Evolutionary conservation across 2,797 vertebrate species (phyloP).

Genomic region (Neoniphon sammara): DNA sequence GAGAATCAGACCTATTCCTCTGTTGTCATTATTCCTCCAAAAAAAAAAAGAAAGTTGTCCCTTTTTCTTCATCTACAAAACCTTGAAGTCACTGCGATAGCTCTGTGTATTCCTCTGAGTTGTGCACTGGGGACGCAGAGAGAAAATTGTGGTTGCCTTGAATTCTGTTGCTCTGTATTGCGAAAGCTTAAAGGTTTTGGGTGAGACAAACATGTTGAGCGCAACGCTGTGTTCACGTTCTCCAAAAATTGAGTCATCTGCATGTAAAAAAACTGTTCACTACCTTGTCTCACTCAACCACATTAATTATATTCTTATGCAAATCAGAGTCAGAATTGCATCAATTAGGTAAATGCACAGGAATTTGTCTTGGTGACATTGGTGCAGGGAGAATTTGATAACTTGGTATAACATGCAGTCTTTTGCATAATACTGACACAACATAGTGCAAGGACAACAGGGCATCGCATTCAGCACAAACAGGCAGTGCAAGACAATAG

Average conservation of each 20-base stretch:
- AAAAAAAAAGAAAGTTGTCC: slow-evolving; percentile 27
- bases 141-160: slow-evolving; percentile 26
- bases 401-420: background rate
- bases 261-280: too few species aligned
- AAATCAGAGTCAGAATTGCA: too few species aligned
- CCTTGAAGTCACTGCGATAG: slow-evolving; percentile 61
- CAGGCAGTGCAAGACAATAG: background rate
- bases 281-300: too few species aligned
- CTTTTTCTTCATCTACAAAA: slow-evolving; percentile 52
- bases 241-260: slow-evolving; percentile 6
- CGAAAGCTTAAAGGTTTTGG: slow-evolving; percentile 35
- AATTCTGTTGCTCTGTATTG: slow-evolving; percentile 39
- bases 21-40: slow-evolving; percentile 54
- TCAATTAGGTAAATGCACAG: background rate
- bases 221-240: slow-evolving; percentile 13
- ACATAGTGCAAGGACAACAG: background rate
- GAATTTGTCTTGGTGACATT: background rate
- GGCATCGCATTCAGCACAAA: background rate
- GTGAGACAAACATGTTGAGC: background rate
- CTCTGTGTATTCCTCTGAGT: slow-evolving; percentile 33
- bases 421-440: background rate
- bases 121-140: slow-evolving; percentile 20
- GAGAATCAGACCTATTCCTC: slow-evolving; percentile 58
- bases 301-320: too few species aligned
- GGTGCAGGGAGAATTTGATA: slow-evolving; percentile 10